Conservation (phyloP, 1,140 invertebrate species). For the Lasioglossum albipes region DNA sequence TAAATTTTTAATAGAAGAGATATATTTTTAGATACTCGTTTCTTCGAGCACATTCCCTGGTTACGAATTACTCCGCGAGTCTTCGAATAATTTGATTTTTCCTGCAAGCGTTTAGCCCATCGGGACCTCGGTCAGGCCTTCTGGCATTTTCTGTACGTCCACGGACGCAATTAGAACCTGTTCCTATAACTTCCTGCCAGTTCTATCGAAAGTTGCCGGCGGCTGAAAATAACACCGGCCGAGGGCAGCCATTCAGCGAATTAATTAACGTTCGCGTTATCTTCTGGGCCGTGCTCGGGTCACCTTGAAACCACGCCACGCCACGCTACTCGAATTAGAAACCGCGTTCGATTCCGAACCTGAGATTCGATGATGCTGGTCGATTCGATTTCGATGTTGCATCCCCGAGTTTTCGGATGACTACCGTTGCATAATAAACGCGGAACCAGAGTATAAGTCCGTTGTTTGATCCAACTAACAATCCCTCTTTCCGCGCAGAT, state of each 20-base stretch:
- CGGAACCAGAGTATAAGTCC: background rate
- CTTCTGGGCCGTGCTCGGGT: background rate
- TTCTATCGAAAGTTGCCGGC: conserved; percentile 16
- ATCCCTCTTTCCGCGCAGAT: background rate
- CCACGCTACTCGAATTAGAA: background rate
- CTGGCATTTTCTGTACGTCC: background rate
- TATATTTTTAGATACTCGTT: too few species aligned
- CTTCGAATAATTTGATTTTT: background rate
- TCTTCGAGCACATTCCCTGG: too few species aligned
- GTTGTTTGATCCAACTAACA: background rate
- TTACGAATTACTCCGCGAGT: too few species aligned
- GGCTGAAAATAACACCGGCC: conserved; percentile 31
- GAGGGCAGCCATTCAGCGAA: conserved; percentile 32
- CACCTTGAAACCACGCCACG: background rate
- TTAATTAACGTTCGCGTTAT: conserved; percentile 31
- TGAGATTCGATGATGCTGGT: background rate
- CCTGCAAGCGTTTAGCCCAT: background rate
- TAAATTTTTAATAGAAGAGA: too few species aligned
- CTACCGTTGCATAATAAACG: background rate
- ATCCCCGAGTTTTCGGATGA: background rate
- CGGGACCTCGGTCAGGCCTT: background rate
- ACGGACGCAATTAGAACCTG: conserved; percentile 18
- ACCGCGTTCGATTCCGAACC: background rate
- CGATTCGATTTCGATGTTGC: background rate
- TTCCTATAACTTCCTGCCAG: background rate